A percentile compares a stretch with the other conserved stretches of the same genome.
Conservation (phyloP, 2,888 invertebrate species). For the Hesperia comma region DNA sequence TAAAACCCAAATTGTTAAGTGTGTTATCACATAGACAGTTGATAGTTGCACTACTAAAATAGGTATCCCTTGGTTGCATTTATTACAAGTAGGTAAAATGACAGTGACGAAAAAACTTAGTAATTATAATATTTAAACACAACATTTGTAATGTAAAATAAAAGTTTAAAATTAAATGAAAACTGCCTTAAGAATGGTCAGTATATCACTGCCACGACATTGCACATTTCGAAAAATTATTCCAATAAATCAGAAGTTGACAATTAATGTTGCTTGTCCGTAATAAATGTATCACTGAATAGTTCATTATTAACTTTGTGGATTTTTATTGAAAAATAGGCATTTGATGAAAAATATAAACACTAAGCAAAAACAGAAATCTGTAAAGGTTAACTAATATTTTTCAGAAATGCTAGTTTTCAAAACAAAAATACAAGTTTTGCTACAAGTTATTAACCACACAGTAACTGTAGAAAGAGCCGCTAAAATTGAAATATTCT, state of each 20-base stretch:
- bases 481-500: constrained; percentile 32
- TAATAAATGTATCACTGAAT: constrained; percentile 26
- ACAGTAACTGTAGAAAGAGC: constrained; percentile 27
- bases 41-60: constrained; percentile 66
- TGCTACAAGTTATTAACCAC: too few relatives aligned
- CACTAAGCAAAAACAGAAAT: neutral
- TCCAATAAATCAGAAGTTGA: neutral
- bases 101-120: neutral
- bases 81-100: constrained; percentile 38
- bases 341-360: neutral
- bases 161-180: neutral
- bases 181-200: neutral
- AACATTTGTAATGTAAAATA: neutral
- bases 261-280: neutral
- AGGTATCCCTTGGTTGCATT: constrained; percentile 38
- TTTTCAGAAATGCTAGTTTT: constrained; percentile 15
- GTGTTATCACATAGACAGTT: constrained; percentile 66
- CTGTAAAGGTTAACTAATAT: neutral
- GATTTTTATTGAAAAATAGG: neutral
- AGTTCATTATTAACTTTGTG: constrained; percentile 5
- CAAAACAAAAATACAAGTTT: neutral
- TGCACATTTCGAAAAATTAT: too few relatives aligned
- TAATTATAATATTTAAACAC: neutral
- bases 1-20: constrained; percentile 56
- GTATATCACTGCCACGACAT: neutral